A percentile compares a stretch with the other conserved stretches of the same genome.
Evolutionary conservation across 2,888 invertebrate species (phyloP).

Genomic region (Drosophila suboccidentalis): DNA sequence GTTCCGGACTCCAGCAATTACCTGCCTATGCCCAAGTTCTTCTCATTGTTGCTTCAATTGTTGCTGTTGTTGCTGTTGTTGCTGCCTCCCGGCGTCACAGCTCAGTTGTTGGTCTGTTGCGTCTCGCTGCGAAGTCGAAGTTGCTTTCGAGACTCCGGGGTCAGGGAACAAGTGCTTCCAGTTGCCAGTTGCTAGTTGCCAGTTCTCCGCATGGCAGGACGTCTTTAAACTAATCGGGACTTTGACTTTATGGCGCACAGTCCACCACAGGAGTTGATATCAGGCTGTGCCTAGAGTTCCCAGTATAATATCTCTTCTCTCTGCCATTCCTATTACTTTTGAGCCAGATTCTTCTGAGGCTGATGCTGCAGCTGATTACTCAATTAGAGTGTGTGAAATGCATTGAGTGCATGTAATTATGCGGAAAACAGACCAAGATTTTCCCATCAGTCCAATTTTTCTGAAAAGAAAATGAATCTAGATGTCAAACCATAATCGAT

Average conservation of each 20-base stretch:
- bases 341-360: not conserved
- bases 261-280: constrained; percentile 54
- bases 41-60: constrained; percentile 9
- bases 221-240: constrained; percentile 35
- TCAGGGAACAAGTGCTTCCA: constrained; percentile 77
- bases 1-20: constrained; percentile 75
- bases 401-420: constrained; percentile 53
- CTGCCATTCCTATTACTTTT: constrained; percentile 4
- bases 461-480: not conserved
- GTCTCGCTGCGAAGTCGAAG: constrained; percentile 62
- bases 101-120: constrained; percentile 70
- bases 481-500: not conserved
- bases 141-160: constrained; percentile 23
- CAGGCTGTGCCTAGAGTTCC: constrained; percentile 33
- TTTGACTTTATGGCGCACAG: constrained; percentile 56
- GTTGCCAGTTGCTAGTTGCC: constrained; percentile 31
- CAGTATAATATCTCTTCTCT: constrained; percentile 12
- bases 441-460: constrained; percentile 20
- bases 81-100: constrained; percentile 71
- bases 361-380: constrained; percentile 61
- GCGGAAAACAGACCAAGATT: constrained; percentile 44
- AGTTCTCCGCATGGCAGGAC: constrained; percentile 62
- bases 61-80: constrained; percentile 36
- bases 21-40: constrained; percentile 56
- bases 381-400: constrained; percentile 68